Evolutionary conservation across 2,888 invertebrate genomes (phyloP).

Genomic region (Minunthozetes semirufus): DNA sequence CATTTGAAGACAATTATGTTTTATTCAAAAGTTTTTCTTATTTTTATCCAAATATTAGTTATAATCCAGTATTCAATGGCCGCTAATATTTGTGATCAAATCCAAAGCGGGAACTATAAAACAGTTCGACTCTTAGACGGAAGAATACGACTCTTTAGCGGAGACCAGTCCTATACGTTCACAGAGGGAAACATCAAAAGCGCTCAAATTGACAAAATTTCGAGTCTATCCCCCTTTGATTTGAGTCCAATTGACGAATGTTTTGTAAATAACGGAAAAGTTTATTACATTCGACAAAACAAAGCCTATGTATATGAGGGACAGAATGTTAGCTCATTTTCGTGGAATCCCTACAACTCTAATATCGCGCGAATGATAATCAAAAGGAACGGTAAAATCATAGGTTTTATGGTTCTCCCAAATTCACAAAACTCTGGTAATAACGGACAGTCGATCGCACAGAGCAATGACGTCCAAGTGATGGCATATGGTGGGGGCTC

Average conservation of each 20-base stretch:
- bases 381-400: background rate
- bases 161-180: background rate
- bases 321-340: background rate
- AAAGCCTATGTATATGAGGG: background rate
- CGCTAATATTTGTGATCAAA: background rate
- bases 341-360: background rate
- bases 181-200: background rate
- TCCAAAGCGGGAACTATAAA: constrained; percentile 16
- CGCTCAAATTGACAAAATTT: background rate
- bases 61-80: background rate
- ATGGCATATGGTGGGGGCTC: background rate
- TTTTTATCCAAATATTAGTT: background rate
- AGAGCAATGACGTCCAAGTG: background rate
- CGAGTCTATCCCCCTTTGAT: background rate
- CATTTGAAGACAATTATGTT: background rate
- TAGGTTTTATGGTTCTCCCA: background rate
- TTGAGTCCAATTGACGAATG: background rate
- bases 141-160: background rate
- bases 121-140: background rate
- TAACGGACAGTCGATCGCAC: background rate
- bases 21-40: background rate
- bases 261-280: background rate
- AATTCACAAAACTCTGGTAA: background rate
- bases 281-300: constrained; percentile 2
- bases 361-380: background rate